Conservation (phyloP, 2,888 invertebrate species). For the Eucera pruinosa region DNA sequence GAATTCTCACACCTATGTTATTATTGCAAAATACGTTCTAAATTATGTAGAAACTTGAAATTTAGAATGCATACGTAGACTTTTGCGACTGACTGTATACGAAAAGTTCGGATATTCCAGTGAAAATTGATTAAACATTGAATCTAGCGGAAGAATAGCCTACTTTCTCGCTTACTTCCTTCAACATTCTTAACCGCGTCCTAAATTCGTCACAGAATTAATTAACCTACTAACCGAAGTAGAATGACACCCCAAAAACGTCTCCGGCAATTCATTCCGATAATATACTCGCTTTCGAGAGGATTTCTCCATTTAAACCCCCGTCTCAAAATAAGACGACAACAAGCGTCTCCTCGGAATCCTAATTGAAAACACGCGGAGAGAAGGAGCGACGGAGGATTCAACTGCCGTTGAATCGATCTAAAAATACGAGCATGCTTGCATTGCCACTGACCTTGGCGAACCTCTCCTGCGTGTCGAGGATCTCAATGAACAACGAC, state of each 20-base stretch:
- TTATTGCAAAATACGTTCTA: too few relatives aligned
- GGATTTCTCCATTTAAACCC: background rate
- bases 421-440: constrained; percentile 60
- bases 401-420: constrained; percentile 8
- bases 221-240: constrained; percentile 26
- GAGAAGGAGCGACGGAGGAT: background rate
- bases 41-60: too few relatives aligned
- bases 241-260: background rate
- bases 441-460: constrained; percentile 88
- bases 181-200: background rate
- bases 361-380: constrained; percentile 29
- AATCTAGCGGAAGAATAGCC: too few relatives aligned
- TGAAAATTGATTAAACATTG: too few relatives aligned
- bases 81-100: too few relatives aligned
- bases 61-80: too few relatives aligned
- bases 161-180: background rate
- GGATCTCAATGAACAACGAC: constrained; percentile 91
- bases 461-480: constrained; percentile 92
- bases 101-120: too few relatives aligned
- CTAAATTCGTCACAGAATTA: constrained; percentile 22
- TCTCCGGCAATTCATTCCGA: background rate
- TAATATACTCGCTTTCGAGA: background rate
- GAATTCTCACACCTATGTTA: too few relatives aligned
- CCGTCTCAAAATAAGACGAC: constrained; percentile 39
- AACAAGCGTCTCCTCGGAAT: constrained; percentile 11